These are phyloP conservation scores for Dastarcus helophoroides DNA, from an alignment of 2,888 invertebrate species.

Conservation along the genomic window DNA sequence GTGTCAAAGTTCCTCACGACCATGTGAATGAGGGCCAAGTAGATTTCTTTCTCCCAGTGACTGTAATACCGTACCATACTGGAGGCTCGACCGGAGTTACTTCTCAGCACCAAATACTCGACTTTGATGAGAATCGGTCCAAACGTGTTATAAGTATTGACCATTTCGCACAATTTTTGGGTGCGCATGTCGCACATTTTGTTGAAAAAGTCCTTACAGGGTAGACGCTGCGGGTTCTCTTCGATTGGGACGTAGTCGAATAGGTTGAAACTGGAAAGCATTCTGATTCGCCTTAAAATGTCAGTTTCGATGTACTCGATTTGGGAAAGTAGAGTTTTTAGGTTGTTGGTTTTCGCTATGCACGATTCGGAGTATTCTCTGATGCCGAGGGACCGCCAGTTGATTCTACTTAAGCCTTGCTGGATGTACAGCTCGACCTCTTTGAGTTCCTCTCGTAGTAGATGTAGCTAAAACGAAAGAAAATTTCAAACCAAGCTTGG, in stretches of 20 bases:
- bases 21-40: conserved; percentile 53
- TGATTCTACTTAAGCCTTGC: conserved; percentile 70
- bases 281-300: conserved; percentile 45
- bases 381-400: conserved; percentile 79
- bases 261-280: conserved; percentile 46
- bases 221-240: conserved; percentile 19
- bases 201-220: conserved; percentile 54
- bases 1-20: conserved; percentile 58
- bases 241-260: conserved; percentile 36
- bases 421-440: conserved; percentile 65
- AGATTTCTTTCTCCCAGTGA: conserved; percentile 74
- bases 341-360: conserved; percentile 43
- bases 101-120: conserved; percentile 71
- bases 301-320: conserved; percentile 57
- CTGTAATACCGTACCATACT: conserved; percentile 69
- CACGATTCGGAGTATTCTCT: conserved; percentile 56
- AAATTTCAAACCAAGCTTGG: background rate
- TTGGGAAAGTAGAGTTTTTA: conserved; percentile 56
- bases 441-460: conserved; percentile 56
- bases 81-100: conserved; percentile 60
- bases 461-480: conserved; percentile 41
- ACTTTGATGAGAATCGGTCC: conserved; percentile 76
- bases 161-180: conserved; percentile 54
- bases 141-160: conserved; percentile 64
- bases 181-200: conserved; percentile 57